Percentiles rank a stretch among this genome's conserved stretches.
Conservation (phyloP, 23 tunicate genomes). For the Trididemnum clinides region DNA sequence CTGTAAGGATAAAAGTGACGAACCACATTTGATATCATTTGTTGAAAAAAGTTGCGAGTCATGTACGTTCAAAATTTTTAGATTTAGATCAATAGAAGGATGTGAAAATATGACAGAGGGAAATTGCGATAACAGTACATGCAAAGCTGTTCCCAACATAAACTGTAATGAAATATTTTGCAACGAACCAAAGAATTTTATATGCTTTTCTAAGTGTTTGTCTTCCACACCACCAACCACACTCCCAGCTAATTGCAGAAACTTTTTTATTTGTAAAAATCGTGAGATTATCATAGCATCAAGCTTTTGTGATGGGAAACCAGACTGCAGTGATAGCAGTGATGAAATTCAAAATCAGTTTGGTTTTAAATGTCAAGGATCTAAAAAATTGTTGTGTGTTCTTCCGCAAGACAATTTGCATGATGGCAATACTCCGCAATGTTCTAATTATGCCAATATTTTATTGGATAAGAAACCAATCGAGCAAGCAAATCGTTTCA, state of each 20-base stretch:
- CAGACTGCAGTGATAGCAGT: not conserved
- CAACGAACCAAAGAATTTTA: not conserved
- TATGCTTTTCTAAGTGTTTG: not conserved
- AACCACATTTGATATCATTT: not conserved
- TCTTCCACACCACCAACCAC: not conserved
- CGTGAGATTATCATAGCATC: not conserved
- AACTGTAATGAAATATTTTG: no score
- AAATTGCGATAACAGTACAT: not conserved
- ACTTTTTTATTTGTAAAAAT: not conserved
- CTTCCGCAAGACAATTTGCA: not conserved
- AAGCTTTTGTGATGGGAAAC: conserved; percentile 1
- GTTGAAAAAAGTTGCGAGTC: not conserved
- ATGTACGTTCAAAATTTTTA: not conserved
- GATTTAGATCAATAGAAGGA: not conserved
- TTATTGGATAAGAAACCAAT: not conserved
- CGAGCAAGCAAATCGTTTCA: not conserved
- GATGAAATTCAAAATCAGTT: not conserved
- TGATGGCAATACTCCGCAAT: conserved; percentile 1
- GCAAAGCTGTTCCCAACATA: not conserved
- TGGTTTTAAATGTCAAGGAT: conserved; percentile 3
- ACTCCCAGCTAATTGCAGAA: not conserved
- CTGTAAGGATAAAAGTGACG: not conserved
- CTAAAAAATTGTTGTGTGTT: not conserved
- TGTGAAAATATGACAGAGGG: not conserved
- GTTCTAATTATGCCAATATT: not conserved